Evolutionary conservation across 2,888 invertebrate species (phyloP), one percentile per base, ranked within the genome.

Genomic region (Stictocephala bisonia): DNA sequence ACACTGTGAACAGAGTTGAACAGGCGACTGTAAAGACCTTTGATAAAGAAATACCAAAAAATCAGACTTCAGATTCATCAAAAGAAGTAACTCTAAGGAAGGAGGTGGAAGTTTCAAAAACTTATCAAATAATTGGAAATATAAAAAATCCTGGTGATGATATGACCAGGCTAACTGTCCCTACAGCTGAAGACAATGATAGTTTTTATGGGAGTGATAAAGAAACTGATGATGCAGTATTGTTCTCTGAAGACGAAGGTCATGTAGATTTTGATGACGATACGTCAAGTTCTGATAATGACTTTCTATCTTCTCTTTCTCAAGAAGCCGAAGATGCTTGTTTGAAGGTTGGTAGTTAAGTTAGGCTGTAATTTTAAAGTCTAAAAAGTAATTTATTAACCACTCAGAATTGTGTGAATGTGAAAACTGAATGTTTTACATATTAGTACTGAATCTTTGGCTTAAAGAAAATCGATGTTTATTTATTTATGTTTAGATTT

Each of bases 141-240:
- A 73, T 79, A 66, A 78, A 77, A 41, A 76, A 60, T 68, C 44
- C 73, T 9, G 64, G 48, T 24, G 67, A 70, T 4, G 56, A 56
- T 0, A 31, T 58, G 2, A 29, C 15, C 15, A 58, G 56, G 0
- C 31, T 73, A 11, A 51, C 51, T 51, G 53, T 70, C 11, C 73
- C 73, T 27, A 35, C 73, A 6, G 71, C 66, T 26, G 83, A 84
- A 72, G 86, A 86, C 73, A 86, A 86, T 76, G 86, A 89, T 79
- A 89, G 89, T 82, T 89, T 88, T 82, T 87, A 88, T 81, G 87
- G 86, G 71, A 86, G 87, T 74, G 88, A 89, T 79, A 88, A 88
- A 81, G 89, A 89, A 79, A 86, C 86, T 66, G 88, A 89, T 78
- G 89, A 89, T 77, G 84, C 85, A 69, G 81, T 89, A 75, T 87